Evolutionary conservation across 2,797 vertebrate genomes (phyloP), one percentile per base, ranked within the genome.

Genomic region (Lepilemur ruficaudatus): DNA sequence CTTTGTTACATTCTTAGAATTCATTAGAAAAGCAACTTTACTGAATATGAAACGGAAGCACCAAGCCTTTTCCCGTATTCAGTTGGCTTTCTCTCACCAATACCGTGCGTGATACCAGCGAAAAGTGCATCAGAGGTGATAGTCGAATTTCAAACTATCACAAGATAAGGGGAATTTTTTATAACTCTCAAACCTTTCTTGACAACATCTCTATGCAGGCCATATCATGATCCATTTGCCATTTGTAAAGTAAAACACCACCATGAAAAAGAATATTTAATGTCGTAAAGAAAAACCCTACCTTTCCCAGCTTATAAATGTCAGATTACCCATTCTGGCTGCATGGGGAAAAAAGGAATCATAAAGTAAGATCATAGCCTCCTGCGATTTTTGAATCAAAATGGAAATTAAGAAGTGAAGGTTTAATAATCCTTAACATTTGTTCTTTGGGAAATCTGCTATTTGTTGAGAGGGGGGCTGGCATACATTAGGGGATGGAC

Each of bases 171-270:
- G 65, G 38, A 72, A 57, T 82, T 93, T 61, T 93, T 81, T 61
- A 91, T 86, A 97, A 76, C 52, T 83, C 30, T 91, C 23, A 94
- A 86, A 82, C 23, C n/a, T 65, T 57, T 57, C 57, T 95, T 94
- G 48, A 95, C 97, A 96, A 94, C 41, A 95, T 78, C 78, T 94
- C 95, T 48, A 65, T 20, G 25, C 55, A 92, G 94, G 69, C 95
- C 91, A 94, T 75, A 80, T 87, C 67, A 59, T 69, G 81, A 95
- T 83, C 57, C 65, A 67, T 89, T 89, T 95, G 75, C 63, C 92
- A 32, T 92, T 95, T 97, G 67, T 79, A 61, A 97, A 97, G 87
- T 89, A 96, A 98, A 98, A 88, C 20, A 87, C n/a, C 89, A 61
- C 50, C 73, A 63, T 14, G 1, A 95, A 97, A 96, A 52, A n/a